Conservation (phyloP, 2,113 vertebrate genomes). For the Megalops atlanticus region DNA sequence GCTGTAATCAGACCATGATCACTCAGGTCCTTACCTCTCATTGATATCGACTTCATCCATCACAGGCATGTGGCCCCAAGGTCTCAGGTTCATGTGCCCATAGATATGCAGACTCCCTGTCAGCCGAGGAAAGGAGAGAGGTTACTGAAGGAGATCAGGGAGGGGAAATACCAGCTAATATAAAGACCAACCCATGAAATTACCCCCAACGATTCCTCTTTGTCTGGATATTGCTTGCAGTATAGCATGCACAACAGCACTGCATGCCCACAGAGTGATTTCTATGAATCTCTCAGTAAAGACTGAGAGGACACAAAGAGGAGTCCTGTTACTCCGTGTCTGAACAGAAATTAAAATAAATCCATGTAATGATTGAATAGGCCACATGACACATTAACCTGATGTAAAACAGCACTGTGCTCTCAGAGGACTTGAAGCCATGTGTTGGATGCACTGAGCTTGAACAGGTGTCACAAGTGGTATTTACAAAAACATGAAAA, state of each 20-base stretch:
- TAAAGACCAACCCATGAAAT: neutral
- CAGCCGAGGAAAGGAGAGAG: constrained; percentile 35
- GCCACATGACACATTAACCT: neutral
- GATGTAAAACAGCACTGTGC: neutral
- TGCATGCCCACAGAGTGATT: neutral
- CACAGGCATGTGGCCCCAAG: constrained; percentile 84
- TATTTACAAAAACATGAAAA: neutral
- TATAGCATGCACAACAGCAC: no score
- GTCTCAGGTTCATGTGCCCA: constrained; percentile 79
- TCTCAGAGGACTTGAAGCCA: neutral
- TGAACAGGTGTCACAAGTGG: neutral
- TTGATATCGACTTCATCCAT: constrained; percentile 90
- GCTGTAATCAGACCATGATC: neutral
- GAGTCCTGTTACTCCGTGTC: neutral
- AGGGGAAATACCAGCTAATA: neutral
- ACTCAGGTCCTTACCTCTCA: constrained; percentile 82
- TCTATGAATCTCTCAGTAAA: neutral
- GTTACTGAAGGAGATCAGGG: constrained; percentile 29
- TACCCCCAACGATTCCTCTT: neutral
- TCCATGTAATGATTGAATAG: neutral
- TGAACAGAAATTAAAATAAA: neutral
- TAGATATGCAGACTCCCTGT: constrained; percentile 70
- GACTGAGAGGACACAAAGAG: neutral
- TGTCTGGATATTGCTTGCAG: neutral
- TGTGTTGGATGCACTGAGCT: neutral